Percentiles rank a stretch among this genome's conserved stretches.
phyloP scores from a whole-genome alignment of 2,888 invertebrate genomes.

The Caenorhabditis becei region DNA sequence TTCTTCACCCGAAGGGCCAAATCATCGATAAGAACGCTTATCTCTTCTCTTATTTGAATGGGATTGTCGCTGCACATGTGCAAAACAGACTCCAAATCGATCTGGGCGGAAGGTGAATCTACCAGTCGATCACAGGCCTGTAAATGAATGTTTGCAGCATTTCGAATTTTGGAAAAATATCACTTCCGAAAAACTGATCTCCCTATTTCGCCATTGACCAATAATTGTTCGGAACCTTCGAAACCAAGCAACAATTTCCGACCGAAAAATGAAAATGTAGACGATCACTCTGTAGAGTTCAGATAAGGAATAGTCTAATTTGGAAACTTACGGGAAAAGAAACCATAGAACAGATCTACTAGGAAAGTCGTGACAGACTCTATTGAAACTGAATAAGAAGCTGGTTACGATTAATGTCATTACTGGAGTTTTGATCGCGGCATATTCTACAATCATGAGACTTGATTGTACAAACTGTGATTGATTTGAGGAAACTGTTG shows the following conservation, averaged over 20 bases:
- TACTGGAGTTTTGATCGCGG: conserved; percentile 79
- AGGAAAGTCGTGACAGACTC: conserved; percentile 88
- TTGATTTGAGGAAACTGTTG: conserved; percentile 58
- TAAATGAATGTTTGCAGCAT: neutral
- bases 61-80: conserved; percentile 75
- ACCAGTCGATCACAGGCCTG: conserved; percentile 62
- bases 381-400: conserved; percentile 81
- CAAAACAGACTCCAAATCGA: conserved; percentile 73
- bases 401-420: conserved; percentile 77
- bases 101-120: conserved; percentile 64
- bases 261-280: conserved; percentile 77
- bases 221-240: conserved; percentile 23
- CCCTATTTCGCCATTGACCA: conserved; percentile 41
- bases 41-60: conserved; percentile 87
- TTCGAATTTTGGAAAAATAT: conserved; percentile 21
- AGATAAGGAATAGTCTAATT: conserved; percentile 2
- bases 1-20: conserved; percentile 92
- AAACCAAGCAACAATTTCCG: conserved; percentile 59
- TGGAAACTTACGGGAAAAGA: conserved; percentile 90
- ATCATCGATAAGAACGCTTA: conserved; percentile 89
- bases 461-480: conserved; percentile 62
- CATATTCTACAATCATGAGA: conserved; percentile 71
- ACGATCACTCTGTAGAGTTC: conserved; percentile 81
- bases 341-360: conserved; percentile 90
- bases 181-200: conserved; percentile 48